Percentiles rank a stretch among this genome's conserved stretches.
Evolutionary conservation across 2,888 invertebrate species (phyloP).

Genomic region (Ctena decussata): DNA sequence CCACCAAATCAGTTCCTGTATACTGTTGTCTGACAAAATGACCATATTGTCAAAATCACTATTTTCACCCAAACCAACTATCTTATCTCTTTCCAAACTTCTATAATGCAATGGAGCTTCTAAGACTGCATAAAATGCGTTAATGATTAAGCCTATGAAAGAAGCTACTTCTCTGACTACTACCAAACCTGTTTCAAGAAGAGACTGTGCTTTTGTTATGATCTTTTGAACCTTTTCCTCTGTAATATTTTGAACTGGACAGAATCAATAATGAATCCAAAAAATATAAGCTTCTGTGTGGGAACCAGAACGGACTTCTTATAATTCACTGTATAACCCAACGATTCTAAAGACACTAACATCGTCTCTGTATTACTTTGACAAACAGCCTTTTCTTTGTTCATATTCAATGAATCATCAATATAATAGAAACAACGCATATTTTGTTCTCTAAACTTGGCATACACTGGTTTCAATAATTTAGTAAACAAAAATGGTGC

Average conservation of each 20-base stretch:
- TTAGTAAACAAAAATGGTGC: too few relatives aligned
- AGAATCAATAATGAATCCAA: slow-evolving; percentile 61
- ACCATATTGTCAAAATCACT: slow-evolving; percentile 41
- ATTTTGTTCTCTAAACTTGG: too few relatives aligned
- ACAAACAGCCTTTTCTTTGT: slow-evolving; percentile 18
- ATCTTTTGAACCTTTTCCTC: slow-evolving; percentile 55
- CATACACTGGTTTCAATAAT: too few relatives aligned
- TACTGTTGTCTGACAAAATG: slow-evolving; percentile 11
- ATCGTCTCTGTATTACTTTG: slow-evolving; percentile 26
- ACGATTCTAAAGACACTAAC: too few relatives aligned
- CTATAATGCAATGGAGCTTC: slow-evolving; percentile 56
- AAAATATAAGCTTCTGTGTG: slow-evolving; percentile 39
- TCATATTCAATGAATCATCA: slow-evolving; percentile 64
- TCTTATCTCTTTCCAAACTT: slow-evolving; percentile 15
- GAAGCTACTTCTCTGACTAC: slow-evolving; percentile 42
- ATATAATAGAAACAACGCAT: slow-evolving; percentile 58
- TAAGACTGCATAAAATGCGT: slow-evolving; percentile 46
- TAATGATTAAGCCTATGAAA: slow-evolving; percentile 43
- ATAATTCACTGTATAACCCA: too few relatives aligned
- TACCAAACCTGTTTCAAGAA: slow-evolving; percentile 1
- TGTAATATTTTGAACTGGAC: slow-evolving; percentile 50
- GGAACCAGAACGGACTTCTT: slow-evolving; percentile 47
- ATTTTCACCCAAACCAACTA: neutral
- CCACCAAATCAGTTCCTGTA: slow-evolving; percentile 30
- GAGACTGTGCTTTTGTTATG: neutral